Conservation (phyloP, 2,888 invertebrate genomes). For the Acanthosepion pharaonis region DNA sequence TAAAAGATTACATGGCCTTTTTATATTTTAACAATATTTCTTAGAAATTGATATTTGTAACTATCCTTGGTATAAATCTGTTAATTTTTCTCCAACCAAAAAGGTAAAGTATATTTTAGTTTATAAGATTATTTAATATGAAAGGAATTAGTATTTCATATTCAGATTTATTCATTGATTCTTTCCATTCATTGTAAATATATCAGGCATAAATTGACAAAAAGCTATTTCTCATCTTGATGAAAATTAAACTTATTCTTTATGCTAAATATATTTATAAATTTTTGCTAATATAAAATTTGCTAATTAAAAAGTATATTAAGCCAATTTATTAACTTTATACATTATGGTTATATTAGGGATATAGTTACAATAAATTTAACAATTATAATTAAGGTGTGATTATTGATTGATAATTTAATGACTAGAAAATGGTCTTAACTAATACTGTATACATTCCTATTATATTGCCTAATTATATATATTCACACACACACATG, state of each 20-base stretch:
- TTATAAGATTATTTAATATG: neutral
- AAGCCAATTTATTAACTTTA: neutral
- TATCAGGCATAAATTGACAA: neutral
- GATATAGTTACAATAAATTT: neutral
- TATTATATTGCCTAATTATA: neutral
- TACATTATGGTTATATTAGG: neutral
- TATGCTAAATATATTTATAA: neutral
- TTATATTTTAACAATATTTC: neutral
- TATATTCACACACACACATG: neutral
- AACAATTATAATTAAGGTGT: neutral
- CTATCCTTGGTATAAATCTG: neutral
- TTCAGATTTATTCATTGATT: neutral
- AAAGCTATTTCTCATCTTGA: neutral
- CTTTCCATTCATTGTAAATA: neutral
- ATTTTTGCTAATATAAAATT: neutral
- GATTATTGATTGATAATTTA: neutral
- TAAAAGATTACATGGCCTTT: neutral
- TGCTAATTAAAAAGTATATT: neutral
- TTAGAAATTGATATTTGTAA: neutral
- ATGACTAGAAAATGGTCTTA: neutral
- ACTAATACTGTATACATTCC: neutral
- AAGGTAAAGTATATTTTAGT: neutral
- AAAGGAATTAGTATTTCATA: neutral
- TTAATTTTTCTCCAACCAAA: neutral
- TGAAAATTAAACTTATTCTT: neutral